Evolutionary conservation across 2,888 invertebrate genomes (phyloP), one percentile per base, ranked within the genome.

Genomic region (Drosophila suboccidentalis): DNA sequence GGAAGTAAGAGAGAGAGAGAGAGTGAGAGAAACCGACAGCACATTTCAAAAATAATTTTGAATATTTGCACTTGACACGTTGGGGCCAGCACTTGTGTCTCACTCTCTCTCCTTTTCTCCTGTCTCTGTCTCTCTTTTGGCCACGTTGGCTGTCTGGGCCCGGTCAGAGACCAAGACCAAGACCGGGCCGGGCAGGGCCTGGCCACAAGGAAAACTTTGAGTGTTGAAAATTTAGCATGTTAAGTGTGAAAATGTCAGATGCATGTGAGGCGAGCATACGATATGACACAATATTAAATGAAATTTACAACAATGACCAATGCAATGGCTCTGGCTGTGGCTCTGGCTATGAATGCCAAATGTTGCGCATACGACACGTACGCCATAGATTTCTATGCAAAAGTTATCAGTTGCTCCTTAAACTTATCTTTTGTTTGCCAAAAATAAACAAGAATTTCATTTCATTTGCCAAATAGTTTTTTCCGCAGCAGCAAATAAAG

Each of bases 1-100:
- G 26, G 1, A 32, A 38, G 47, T 51, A 17, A 19, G 46, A 47
- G 53, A 47, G 46, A 19, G 26, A 51, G 59, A 36, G 51, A 32
- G 39, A 26, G 1, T 6, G 11, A 32, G 49, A 49, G 63, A 22
- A 47, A 39, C 19, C 29, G 44, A 55, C 47, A 75, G 76, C 74
- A 82, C 81, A 86, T 87, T 88, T 87, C 88, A 88, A 75, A 88
- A 87, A 87, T 86, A 88, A 86, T 87, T 87, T 87, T 80, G 86
- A 87, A 88, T 87, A 87, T 87, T 83, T 87, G 87, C 87, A 80
- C 80, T 78, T 87, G 87, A 87, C 87, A 87, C 88, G 82, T 88
- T 88, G 75, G 75, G 78, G 68, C 76, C 58, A 73, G 50, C 63
- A 64, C 65, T 55, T 41, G 54, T 46, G 17, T 50, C 41, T 34